Evolutionary conservation across 2,797 vertebrate genomes (phyloP).

Genomic region (Macropus fuliginosus): DNA sequence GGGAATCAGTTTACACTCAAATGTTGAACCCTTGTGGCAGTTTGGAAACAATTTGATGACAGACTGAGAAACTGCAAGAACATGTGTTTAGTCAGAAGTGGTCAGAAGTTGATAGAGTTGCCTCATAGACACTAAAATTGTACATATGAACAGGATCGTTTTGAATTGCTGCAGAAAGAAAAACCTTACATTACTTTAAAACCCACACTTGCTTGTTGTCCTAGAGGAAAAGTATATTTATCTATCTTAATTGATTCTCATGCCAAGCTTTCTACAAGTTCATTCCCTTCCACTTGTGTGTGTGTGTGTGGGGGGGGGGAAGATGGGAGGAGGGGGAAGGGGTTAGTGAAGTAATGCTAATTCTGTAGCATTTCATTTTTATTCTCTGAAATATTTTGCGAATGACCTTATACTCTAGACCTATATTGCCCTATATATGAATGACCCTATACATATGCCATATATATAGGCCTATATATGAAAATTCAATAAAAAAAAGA

Average conservation of each 20-base stretch:
- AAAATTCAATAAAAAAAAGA: no score
- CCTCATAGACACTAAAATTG: neutral
- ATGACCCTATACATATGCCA: neutral
- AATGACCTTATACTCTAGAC: neutral
- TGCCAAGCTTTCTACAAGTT: neutral
- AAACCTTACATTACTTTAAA: neutral
- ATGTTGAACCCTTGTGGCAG: neutral
- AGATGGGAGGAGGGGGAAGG: neutral
- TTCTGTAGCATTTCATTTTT: neutral
- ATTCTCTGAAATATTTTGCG: neutral
- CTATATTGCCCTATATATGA: neutral
- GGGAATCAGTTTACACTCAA: neutral
- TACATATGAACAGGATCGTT: neutral
- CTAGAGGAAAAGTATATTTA: neutral
- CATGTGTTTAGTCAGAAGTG: neutral
- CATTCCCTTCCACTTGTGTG: neutral
- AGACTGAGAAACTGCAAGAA: neutral
- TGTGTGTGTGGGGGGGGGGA: neutral
- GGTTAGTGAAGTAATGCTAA: neutral
- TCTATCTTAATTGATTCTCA: neutral
- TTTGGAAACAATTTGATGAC: constrained; percentile 1
- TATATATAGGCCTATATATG: neutral
- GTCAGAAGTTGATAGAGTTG: neutral
- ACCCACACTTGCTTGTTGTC: neutral
- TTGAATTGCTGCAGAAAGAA: neutral